These are phyloP conservation scores for Podarcis cretensis DNA, from an alignment of 2,113 vertebrate species.

Conservation along the genomic window DNA sequence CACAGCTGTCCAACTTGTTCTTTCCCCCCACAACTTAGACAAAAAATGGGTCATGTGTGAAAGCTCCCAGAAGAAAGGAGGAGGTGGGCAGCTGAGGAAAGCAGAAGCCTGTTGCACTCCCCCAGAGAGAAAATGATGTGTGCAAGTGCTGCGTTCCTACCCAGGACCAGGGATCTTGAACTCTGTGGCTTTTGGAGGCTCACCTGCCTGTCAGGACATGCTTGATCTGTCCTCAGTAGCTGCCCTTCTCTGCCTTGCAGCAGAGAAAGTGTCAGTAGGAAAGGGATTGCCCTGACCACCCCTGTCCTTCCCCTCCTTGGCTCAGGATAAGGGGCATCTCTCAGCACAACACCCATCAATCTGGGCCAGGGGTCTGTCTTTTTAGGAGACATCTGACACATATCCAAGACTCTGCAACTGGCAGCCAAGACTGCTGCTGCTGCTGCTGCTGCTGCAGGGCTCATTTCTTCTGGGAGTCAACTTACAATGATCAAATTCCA, in stretches of 20 bases:
- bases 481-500: neutral
- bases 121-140: neutral
- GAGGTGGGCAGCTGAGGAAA: too few relatives aligned
- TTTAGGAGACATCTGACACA: neutral
- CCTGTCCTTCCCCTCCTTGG: neutral
- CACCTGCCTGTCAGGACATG: neutral
- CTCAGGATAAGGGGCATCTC: neutral
- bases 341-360: neutral
- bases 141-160: neutral
- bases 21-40: too few relatives aligned
- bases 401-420: neutral
- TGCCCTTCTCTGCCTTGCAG: neutral
- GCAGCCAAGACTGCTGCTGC: neutral
- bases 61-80: too few relatives aligned
- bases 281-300: neutral
- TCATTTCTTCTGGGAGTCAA: constrained; percentile 1
- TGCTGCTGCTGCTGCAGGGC: neutral
- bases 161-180: neutral
- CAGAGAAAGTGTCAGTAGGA: neutral
- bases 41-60: too few relatives aligned
- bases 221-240: neutral
- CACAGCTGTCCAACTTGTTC: too few relatives aligned
- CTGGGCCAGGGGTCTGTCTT: neutral
- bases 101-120: too few relatives aligned
- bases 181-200: neutral